phyloP scores from a whole-genome alignment of 2,113 vertebrate species.

The Hirundichthys speculiger region DNA sequence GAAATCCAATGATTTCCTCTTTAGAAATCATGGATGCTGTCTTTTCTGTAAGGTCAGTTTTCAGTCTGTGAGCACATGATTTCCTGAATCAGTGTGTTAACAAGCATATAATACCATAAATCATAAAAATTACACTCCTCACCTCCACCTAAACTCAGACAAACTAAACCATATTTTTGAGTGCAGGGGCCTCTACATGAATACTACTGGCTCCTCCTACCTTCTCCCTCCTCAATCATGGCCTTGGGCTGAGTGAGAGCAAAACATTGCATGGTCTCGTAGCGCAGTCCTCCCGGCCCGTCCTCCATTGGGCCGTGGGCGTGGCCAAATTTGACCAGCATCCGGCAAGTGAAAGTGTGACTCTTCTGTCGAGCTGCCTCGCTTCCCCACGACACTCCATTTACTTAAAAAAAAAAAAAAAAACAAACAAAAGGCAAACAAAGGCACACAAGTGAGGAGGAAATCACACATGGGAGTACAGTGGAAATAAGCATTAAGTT shows the following conservation, averaged over 20 bases:
- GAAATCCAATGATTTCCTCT: too few species aligned
- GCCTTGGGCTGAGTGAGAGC: constrained; percentile 96
- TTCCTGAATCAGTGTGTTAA: too few species aligned
- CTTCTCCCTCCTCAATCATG: constrained; percentile 98
- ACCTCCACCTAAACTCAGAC: not conserved
- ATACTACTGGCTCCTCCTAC: constrained; percentile 50
- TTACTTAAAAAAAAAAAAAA: constrained; percentile 75
- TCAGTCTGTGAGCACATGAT: too few species aligned
- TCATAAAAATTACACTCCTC: too few species aligned
- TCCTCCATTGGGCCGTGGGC: constrained; percentile 83
- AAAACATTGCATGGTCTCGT: constrained; percentile 99
- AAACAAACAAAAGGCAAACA: constrained; percentile 41
- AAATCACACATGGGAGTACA: constrained; percentile 3
- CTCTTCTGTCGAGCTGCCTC: constrained; percentile 94
- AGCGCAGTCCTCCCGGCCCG: constrained; percentile 84
- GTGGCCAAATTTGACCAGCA: constrained; percentile 90
- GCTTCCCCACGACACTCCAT: constrained; percentile 92
- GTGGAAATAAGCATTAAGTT: not conserved
- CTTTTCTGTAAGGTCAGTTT: too few species aligned
- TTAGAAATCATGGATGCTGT: too few species aligned
- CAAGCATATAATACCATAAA: too few species aligned
- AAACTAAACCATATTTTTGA: not conserved
- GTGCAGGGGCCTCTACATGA: not conserved
- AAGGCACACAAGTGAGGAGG: too few species aligned
- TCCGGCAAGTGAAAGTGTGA: constrained; percentile 96